Conservation (phyloP, 1,140 invertebrate genomes). For the Potamilus streckersoni region DNA sequence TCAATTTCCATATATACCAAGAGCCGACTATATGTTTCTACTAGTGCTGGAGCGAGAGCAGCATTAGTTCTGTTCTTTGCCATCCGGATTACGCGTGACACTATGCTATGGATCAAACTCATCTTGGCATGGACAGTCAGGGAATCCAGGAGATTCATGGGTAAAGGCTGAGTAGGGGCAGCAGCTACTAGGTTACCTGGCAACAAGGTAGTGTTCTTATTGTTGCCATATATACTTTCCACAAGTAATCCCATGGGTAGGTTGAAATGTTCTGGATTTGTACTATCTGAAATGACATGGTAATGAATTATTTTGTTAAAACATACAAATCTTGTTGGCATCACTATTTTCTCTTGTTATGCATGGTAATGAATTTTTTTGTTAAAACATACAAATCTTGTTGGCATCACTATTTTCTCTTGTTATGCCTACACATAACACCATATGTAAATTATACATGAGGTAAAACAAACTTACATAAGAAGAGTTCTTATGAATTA, state of each 20-base stretch:
- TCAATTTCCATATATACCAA: conserved; percentile 97
- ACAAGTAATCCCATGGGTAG: conserved; percentile 89
- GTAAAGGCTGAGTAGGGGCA: conserved; percentile 82
- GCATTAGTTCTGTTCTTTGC: conserved; percentile 85
- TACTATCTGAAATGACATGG: conserved; percentile 64
- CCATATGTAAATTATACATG: too few relatives aligned
- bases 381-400: too few relatives aligned
- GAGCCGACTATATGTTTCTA: conserved; percentile 94
- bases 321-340: too few relatives aligned
- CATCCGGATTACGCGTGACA: conserved; percentile 87
- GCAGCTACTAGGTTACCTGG: conserved; percentile 67
- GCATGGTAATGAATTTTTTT: too few relatives aligned
- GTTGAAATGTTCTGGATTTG: conserved; percentile 70
- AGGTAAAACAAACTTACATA: too few relatives aligned
- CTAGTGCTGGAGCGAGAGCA: conserved; percentile 87
- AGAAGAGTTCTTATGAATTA: too few relatives aligned
- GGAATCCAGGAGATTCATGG: conserved; percentile 94
- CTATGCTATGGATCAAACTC: conserved; percentile 96
- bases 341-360: too few relatives aligned
- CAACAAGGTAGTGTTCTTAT: conserved; percentile 62
- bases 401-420: too few relatives aligned
- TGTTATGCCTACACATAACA: too few relatives aligned
- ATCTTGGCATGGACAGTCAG: conserved; percentile 97
- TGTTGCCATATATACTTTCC: conserved; percentile 85
- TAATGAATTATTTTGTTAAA: too few relatives aligned